phyloP scores from a whole-genome alignment of 2,797 vertebrate species.

The Aldrovandia affinis region DNA sequence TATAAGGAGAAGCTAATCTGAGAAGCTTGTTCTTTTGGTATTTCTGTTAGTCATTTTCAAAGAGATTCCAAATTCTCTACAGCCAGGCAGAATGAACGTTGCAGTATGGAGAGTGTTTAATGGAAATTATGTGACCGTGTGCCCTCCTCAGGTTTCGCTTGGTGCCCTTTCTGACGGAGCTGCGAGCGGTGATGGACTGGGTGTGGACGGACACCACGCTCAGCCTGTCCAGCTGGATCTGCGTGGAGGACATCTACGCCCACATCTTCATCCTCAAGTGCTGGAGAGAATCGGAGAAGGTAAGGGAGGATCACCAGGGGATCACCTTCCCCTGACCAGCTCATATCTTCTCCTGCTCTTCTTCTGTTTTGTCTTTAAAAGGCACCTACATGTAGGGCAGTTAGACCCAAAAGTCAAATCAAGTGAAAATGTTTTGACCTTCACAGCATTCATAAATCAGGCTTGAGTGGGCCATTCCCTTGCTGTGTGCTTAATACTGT shows the following conservation, averaged over 20 bases:
- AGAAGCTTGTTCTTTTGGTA: background rate
- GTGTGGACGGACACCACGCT: slow-evolving; percentile 98
- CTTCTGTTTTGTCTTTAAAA: too few relatives aligned
- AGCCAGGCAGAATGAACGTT: background rate
- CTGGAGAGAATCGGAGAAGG: slow-evolving; percentile 99
- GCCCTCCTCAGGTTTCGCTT: slow-evolving; percentile 85
- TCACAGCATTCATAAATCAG: too few relatives aligned
- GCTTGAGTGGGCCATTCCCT: too few relatives aligned
- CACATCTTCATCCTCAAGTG: slow-evolving; percentile 99
- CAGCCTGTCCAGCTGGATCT: slow-evolving; percentile 99
- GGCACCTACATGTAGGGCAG: too few relatives aligned
- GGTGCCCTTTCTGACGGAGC: slow-evolving; percentile 94
- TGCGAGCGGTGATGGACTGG: slow-evolving; percentile 99
- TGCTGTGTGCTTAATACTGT: too few relatives aligned
- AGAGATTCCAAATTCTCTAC: background rate
- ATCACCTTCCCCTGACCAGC: too few relatives aligned
- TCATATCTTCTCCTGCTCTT: too few relatives aligned
- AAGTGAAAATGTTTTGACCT: too few relatives aligned
- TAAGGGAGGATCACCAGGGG: slow-evolving; percentile 56
- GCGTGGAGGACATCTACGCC: slow-evolving; percentile 98
- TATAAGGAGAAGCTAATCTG: background rate
- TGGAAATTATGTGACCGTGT: background rate
- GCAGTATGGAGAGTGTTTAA: background rate
- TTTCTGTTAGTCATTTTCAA: background rate
- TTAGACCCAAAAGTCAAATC: too few relatives aligned